phyloP scores from a whole-genome alignment of 2,113 vertebrate genomes.

The Syngnathus floridae region DNA sequence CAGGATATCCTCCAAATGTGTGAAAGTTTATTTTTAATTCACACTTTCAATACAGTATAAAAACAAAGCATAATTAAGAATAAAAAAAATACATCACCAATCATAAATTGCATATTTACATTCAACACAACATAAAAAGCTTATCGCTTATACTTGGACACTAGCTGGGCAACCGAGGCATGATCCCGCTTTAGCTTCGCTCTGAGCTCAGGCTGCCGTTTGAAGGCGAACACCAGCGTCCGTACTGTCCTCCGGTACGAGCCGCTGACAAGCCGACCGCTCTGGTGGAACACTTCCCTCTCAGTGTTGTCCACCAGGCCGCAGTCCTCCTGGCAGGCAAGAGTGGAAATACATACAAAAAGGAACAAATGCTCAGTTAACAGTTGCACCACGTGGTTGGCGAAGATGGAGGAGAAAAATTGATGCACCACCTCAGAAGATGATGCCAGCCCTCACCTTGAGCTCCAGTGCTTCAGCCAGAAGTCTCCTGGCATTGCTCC shows the following conservation, averaged over 20 bases:
- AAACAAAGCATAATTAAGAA: constrained; percentile 7
- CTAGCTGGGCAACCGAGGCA: constrained; percentile 72
- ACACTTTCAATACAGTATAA: constrained; percentile 25
- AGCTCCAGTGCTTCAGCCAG: constrained; percentile 79
- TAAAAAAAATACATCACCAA: constrained; percentile 6
- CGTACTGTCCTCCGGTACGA: constrained; percentile 82
- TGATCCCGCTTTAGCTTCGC: constrained; percentile 74
- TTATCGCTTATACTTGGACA: constrained; percentile 85
- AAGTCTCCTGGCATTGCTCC: constrained; percentile 80
- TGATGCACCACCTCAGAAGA: not conserved
- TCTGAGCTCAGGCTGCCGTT: constrained; percentile 78
- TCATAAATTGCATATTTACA: constrained; percentile 4
- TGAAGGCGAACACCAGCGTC: constrained; percentile 89
- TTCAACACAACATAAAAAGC: not conserved
- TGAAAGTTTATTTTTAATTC: constrained; percentile 5
- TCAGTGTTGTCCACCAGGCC: constrained; percentile 91
- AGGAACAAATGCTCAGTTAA: not conserved
- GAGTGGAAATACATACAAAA: not conserved
- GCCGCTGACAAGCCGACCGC: constrained; percentile 79
- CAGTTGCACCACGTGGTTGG: too few relatives aligned
- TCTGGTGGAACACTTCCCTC: constrained; percentile 88
- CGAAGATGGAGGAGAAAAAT: too few relatives aligned
- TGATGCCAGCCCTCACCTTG: constrained; percentile 70
- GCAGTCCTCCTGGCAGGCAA: constrained; percentile 74
- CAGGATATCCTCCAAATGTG: too few relatives aligned